Base-by-base conservation (phyloP, 2,888 invertebrate species). In the Sericinus montela region DNA sequence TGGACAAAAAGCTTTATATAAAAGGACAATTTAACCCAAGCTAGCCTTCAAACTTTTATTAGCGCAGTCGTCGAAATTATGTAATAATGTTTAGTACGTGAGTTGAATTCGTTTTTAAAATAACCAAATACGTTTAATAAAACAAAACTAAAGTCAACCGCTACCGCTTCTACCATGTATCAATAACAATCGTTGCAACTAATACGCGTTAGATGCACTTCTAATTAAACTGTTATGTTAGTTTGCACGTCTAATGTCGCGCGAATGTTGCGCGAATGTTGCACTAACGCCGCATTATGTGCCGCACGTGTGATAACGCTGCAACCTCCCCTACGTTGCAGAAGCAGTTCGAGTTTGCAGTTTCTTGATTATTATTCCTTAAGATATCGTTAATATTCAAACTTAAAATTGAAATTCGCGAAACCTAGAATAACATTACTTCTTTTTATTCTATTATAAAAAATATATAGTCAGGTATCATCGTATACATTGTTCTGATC, bases 211-310 rank as follows among this genome's bases (percentile, higher is more conserved):
- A 71, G 69, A 75, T 79, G 82, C 80, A 80, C 75, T 82, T 78
- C 75, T 85, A 84, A 86, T 85, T 86, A 85, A 83, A 83, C 80
- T 73, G 82, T 84, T 81, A 83, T 78, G 82, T 77, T 75, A 72
- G 80, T 78, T 77, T 69, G 60, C 65, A 62, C 72, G 69, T 76
- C 73, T 77, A 80, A 79, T 74, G 79, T 75, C 66, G 68, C 72
- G 71, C 62, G 64, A 71, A 72, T 62, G 78, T 72, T 64, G 68
- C 71, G 62, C 58, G 56, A 71, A 69, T 67, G 72, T 69, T 55
- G 59, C 64, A 59, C 71, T 58, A 75, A 67, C 59, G 71, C 60
- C 54, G 63, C 62, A 40, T 47, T 56, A 51, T 37, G 53, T 43
- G 35, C 51, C 48, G 54, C 49, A 72, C 75, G 74, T 73, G 74